Evolutionary conservation across 2,888 invertebrate genomes (phyloP).

Genomic region (Empis stercorea): DNA sequence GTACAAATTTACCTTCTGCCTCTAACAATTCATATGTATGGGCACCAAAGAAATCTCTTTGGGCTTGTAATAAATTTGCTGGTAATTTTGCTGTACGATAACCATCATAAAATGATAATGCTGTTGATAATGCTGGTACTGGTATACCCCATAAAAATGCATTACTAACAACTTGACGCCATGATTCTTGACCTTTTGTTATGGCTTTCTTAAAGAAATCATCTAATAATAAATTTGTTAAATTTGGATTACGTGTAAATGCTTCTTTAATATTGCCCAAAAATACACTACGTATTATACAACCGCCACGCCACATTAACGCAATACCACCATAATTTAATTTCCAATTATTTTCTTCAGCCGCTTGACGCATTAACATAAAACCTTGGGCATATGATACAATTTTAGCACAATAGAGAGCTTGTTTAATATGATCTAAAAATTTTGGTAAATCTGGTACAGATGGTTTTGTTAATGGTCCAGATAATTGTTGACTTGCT

Average conservation of each 20-base stretch:
- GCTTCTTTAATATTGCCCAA: constrained; percentile 87
- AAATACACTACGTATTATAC: constrained; percentile 80
- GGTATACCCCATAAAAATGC: constrained; percentile 74
- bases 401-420: constrained; percentile 94
- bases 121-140: constrained; percentile 83
- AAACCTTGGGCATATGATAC: constrained; percentile 98
- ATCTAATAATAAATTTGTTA: constrained; percentile 80
- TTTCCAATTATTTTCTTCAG: constrained; percentile 82
- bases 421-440: constrained; percentile 72
- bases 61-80: constrained; percentile 93
- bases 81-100: constrained; percentile 77
- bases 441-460: constrained; percentile 65
- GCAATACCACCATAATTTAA: constrained; percentile 97
- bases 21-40: constrained; percentile 90
- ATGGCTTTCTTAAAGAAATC: constrained; percentile 86
- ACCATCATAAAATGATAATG: constrained; percentile 95
- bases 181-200: constrained; percentile 63
- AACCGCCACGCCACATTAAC: constrained; percentile 99
- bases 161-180: constrained; percentile 70
- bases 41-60: constrained; percentile 96
- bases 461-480: constrained; percentile 47
- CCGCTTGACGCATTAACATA: constrained; percentile 89
- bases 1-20: constrained; percentile 78
- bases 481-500: constrained; percentile 66
- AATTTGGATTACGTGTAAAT: constrained; percentile 74